Base-by-base conservation (phyloP, 2,797 vertebrate genomes). In the Momotus momota region DNA sequence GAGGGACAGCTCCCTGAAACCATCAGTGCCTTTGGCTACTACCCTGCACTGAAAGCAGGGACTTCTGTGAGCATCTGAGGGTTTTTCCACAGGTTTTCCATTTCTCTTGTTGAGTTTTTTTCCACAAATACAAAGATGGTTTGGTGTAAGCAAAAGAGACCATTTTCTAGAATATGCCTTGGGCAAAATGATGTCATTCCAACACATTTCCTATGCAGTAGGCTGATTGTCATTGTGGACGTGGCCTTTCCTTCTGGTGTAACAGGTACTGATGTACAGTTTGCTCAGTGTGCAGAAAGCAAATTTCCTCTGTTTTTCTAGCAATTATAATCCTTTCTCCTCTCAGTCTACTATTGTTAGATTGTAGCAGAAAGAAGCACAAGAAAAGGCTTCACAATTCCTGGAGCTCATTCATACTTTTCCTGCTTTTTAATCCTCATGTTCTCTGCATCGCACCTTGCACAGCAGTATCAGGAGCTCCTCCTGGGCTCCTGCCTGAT, bases 21-120 rank as follows among this genome's bases (percentile, higher is more conserved):
- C 46, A 11, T 1, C 67, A 4, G 20, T 5, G 9, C 33, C 2
- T 15, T 21, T 0, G 5, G 60, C 3, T 14, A 62, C 33, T 3
- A 3, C 2, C 35, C 67, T 35, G 49, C 48, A 49, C 25, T 9
- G 6, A 31, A 79, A 31, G 2, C 67, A 45, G 20, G 40, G 33
- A 21, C 35, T 4, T 1, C 1, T 14, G 33, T 18, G 31, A 57
- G 8, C 31, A 14, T 31, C 54, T n/a, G 31, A 57, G 54, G 31
- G 20, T 8, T 13, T 57, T 57, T 57, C 54, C 54, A n/a, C 31
- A 57, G 27, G 66, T 40, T 74, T 80, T 35, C 58, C 9, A 5
- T 67, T 64, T 80, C 60, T 49, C 21, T 35, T 8, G 4, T 21
- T 20, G 58, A 43, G 27, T 6, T 19, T 55, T 67, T 73, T 40